Evolutionary conservation across 2,888 invertebrate genomes (phyloP).

Genomic region (Maniola hyperantus): DNA sequence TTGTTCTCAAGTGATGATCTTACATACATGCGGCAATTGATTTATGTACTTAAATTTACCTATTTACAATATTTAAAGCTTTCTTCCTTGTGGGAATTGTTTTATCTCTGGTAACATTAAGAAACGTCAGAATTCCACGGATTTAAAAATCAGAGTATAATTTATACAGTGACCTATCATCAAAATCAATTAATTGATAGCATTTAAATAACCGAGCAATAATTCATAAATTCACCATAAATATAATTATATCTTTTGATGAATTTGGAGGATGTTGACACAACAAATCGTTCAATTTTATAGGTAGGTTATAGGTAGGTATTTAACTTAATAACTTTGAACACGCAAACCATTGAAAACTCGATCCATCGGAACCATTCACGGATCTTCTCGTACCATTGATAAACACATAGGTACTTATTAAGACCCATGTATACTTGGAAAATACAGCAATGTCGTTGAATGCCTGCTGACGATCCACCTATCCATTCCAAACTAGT

Average conservation of each 20-base stretch:
- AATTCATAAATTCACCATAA: conserved; percentile 30
- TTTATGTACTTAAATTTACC: too few relatives aligned
- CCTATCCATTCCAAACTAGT: too few relatives aligned
- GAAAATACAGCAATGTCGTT: neutral
- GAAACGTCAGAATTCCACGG: too few relatives aligned
- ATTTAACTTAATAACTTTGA: conserved; percentile 27
- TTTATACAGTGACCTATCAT: conserved; percentile 21
- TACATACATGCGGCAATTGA: too few relatives aligned
- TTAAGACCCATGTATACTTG: conserved; percentile 9
- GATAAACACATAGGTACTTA: conserved; percentile 33
- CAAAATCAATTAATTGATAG: conserved; percentile 29
- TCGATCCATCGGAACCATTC: conserved; percentile 45
- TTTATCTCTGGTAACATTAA: too few relatives aligned
- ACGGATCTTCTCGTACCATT: conserved; percentile 45
- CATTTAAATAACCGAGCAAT: conserved; percentile 16
- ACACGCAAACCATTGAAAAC: conserved; percentile 51
- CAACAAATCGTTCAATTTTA: conserved; percentile 31
- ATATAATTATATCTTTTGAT: conserved; percentile 34
- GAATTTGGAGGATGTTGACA: conserved; percentile 37
- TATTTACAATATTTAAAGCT: too few relatives aligned
- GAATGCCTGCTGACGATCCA: neutral
- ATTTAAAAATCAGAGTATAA: too few relatives aligned
- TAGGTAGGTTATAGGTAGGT: neutral
- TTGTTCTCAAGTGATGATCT: too few relatives aligned
- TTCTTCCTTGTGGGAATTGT: too few relatives aligned